Conservation (phyloP, 2,888 invertebrate genomes). For the Apocheima hispidaria region DNA sequence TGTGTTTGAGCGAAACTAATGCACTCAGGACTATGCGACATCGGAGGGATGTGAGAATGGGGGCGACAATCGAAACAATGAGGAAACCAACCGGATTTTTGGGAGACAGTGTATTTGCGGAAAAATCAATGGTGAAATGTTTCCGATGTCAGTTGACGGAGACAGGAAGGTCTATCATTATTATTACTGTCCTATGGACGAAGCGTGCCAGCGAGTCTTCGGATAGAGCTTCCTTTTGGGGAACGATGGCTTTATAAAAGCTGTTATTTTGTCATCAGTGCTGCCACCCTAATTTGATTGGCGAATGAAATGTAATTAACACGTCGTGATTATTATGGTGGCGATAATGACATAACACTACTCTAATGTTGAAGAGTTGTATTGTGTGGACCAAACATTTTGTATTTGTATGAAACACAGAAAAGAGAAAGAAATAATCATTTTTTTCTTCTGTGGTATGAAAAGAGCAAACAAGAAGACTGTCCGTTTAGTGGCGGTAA, state of each 20-base stretch:
- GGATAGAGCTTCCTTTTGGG: conserved; percentile 60
- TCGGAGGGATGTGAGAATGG: conserved; percentile 50
- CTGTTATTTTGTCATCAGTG: conserved; percentile 74
- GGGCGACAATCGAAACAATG: conserved; percentile 61
- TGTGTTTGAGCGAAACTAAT: conserved; percentile 83
- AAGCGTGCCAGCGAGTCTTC: conserved; percentile 71
- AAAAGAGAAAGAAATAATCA: too few relatives aligned
- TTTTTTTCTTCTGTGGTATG: too few relatives aligned
- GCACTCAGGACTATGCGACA: conserved; percentile 81
- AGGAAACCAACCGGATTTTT: conserved; percentile 57
- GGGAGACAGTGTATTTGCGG: conserved; percentile 77
- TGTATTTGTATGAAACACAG: too few relatives aligned
- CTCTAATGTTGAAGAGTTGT: not conserved
- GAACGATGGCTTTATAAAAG: conserved; percentile 76
- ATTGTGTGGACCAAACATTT: not conserved
- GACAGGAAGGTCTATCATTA: conserved; percentile 80
- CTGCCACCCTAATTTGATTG: conserved; percentile 60
- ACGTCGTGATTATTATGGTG: conserved; percentile 36
- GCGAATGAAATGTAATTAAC: conserved; percentile 47
- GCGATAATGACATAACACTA: conserved; percentile 21
- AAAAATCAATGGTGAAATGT: conserved; percentile 82
- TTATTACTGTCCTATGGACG: conserved; percentile 73
- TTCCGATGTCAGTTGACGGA: conserved; percentile 72
- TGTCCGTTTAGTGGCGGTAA: too few relatives aligned
- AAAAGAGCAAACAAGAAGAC: too few relatives aligned